Conservation (phyloP, 35 echinoderm and acorn worm species). For the Apostichopus parvimensis region DNA sequence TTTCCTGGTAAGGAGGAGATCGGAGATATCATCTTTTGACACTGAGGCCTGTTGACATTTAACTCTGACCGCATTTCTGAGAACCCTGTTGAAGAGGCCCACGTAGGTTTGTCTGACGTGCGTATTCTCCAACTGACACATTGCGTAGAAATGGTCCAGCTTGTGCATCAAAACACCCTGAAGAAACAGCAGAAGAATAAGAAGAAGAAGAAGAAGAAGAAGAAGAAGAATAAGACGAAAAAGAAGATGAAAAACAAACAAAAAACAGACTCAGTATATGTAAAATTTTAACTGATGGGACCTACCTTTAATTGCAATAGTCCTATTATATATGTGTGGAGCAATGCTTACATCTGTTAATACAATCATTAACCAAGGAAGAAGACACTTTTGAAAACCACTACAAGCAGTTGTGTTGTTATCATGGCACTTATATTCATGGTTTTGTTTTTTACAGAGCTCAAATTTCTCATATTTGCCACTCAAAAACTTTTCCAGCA, state of each 20-base stretch:
- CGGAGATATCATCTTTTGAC: constrained; percentile 65
- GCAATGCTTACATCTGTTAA: no score
- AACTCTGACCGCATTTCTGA: constrained; percentile 69
- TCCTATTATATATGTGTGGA: not conserved
- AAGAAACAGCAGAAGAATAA: not conserved
- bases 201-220: not conserved
- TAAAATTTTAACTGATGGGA: no score
- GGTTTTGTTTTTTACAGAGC: no score
- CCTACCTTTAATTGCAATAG: no score
- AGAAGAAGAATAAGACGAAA: not conserved
- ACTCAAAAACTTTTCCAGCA: no score
- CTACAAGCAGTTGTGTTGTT: no score
- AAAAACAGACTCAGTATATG: no score
- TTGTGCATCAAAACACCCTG: constrained; percentile 86
- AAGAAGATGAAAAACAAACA: not conserved
- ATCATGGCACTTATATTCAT: no score
- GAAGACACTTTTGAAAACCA: no score
- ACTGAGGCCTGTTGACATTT: constrained; percentile 38
- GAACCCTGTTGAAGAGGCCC: constrained; percentile 69
- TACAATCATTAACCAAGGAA: no score
- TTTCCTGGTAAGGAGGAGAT: constrained; percentile 78
- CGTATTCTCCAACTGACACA: constrained; percentile 87
- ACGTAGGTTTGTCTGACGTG: constrained; percentile 76
- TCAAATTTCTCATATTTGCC: no score
- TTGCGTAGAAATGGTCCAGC: constrained; percentile 90